These are phyloP conservation scores for Danionella dracula DNA, from an alignment of 2,797 vertebrate species.

Conservation along the genomic window DNA sequence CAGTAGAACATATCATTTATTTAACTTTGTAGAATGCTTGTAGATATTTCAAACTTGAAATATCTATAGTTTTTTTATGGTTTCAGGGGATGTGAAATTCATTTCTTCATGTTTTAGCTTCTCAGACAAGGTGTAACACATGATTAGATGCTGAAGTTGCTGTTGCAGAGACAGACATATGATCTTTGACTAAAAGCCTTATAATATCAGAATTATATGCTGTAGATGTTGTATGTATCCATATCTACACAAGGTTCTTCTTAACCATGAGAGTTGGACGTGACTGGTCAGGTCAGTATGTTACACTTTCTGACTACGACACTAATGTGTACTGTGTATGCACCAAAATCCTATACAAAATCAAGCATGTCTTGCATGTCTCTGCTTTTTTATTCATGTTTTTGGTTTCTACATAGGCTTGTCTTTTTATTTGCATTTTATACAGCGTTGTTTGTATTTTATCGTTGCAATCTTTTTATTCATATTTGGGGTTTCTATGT, in stretches of 20 bases:
- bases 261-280: background rate
- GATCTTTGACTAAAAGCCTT: slow-evolving; percentile 43
- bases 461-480: too few species aligned
- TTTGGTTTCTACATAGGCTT: slow-evolving; percentile 42
- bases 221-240: background rate
- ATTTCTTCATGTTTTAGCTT: slow-evolving; percentile 31
- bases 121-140: slow-evolving; percentile 48
- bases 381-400: slow-evolving; percentile 47
- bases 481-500: too few species aligned
- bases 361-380: slow-evolving; percentile 15
- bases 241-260: background rate
- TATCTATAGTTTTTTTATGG: slow-evolving; percentile 5
- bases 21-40: too few species aligned
- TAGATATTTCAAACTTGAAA: background rate
- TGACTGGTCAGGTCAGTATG: background rate
- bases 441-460: too few species aligned
- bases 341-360: background rate
- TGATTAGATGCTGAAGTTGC: too few species aligned
- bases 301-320: background rate
- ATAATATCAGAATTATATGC: background rate
- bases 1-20: too few species aligned
- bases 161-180: slow-evolving; percentile 17
- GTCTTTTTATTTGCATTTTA: too few species aligned
- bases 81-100: slow-evolving; percentile 43
- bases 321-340: background rate